phyloP scores from a whole-genome alignment of 2,113 vertebrate genomes.

The Bostrychus sinensis region DNA sequence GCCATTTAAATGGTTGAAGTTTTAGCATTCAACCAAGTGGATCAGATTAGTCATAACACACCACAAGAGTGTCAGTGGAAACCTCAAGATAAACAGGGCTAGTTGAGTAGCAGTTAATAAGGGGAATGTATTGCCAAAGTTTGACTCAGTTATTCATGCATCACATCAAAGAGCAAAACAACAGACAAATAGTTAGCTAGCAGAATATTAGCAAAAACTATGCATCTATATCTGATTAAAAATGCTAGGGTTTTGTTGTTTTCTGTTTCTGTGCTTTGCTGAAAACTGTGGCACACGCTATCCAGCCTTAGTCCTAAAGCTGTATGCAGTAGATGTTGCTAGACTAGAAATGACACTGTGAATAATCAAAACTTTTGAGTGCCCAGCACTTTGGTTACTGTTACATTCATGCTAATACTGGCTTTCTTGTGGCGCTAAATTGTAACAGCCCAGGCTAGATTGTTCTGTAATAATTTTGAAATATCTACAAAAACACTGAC shows the following conservation, averaged over 20 bases:
- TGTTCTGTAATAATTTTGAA: neutral
- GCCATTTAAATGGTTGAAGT: neutral
- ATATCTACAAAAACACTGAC: neutral
- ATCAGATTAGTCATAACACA: conserved; percentile 7
- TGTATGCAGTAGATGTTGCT: too few species aligned
- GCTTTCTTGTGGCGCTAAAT: conserved; percentile 4
- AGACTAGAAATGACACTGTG: too few species aligned
- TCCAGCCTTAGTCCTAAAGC: too few species aligned
- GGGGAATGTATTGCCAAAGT: too few species aligned
- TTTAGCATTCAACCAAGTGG: conserved; percentile 4
- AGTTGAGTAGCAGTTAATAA: too few species aligned
- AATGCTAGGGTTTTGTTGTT: neutral
- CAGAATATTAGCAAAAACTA: neutral
- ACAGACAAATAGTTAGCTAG: neutral
- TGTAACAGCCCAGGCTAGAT: neutral
- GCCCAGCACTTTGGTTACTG: neutral
- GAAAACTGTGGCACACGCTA: too few species aligned
- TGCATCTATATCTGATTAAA: neutral
- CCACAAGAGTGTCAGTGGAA: conserved; percentile 9
- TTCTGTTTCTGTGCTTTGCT: too few species aligned
- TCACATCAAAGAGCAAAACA: neutral
- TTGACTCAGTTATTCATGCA: too few species aligned
- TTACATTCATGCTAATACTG: neutral
- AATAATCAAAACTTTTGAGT: too few species aligned
- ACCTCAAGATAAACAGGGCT: conserved; percentile 2